Evolutionary conservation across 2,113 vertebrate species (phyloP), one percentile per base, ranked within the genome.

Genomic region (Panurus biarmicus): DNA sequence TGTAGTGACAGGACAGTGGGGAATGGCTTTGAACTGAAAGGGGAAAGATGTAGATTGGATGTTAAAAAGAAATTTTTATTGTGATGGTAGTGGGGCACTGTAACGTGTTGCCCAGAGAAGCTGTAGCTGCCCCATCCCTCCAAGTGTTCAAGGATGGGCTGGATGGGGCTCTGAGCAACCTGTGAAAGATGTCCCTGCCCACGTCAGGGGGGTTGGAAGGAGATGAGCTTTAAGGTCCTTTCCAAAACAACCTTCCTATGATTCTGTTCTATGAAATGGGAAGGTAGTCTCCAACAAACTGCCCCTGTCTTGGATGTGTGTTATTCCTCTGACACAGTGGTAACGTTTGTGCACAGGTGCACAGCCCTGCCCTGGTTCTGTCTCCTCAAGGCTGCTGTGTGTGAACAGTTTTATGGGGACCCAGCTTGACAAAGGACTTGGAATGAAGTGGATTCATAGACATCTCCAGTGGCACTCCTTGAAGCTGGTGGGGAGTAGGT

Each of bases 121-220:
- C 13, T 74, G 23, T 44, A 36, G 9, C 23, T 67, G 35, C 40
- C 54, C 19, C 61, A 50, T 17, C 15, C 35, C 47, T 56, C 31
- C 13, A 61, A 67, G 31, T 61, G 21, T 36, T 80, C 61, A 67
- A 61, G 47, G 25, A 10, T 4, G 1, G 21, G 15, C 40, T 66
- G 53, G 12, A 28, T 14, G 10, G 25, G 45, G 29, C n/a, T 78
- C 50, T 66, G 26, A 48, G 19, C 22, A 61, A 14, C 14, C 26
- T 73, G 21, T 42, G 35, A 22, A 66, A 79, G 21, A 11, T 21
- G 6, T 33, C 31, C 35, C 53, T 47, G 26, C 5, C n/a, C 22
- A 36, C 28, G 26, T 31, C n/a, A 36, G 16, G 8, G 40, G 22
- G 5, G 1, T 8, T 54, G 47, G 47, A 79, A 79, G 0, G 0